Base-by-base conservation (phyloP, 2,797 vertebrate genomes). In the Miichthys miiuy region DNA sequence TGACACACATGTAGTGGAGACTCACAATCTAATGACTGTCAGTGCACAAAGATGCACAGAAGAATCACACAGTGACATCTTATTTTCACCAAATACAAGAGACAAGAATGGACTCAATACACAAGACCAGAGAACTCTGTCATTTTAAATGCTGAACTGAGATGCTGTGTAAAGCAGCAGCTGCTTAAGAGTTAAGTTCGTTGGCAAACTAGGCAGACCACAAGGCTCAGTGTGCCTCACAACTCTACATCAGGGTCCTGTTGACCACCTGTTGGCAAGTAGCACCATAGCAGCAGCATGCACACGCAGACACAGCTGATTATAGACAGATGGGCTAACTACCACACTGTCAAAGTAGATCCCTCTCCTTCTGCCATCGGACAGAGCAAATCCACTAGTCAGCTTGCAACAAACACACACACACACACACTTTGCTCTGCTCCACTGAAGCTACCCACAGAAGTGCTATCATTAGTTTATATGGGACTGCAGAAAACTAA, bases 241-340 rank as follows among this genome's bases (percentile, higher is more conserved):
- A 85, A 77, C 70, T 76, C 73, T 70, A 30, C 72, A 82, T 84
- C 80, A 64, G 82, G 86, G 82, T 82, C 79, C 89, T 79, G 89
- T 69, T 89, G 86, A 89, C 91, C 91, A 91, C 91, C 89, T 91
- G 91, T 91, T 90, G 88, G 84, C 85, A 92, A 91, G 87, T 86
- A 91, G 88, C 67, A 85, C 78, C 75, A 71, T 25, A 84, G 83
- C 73, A 87, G 55, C 73, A 81, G 79, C 63, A 81, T 12, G 34
- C 73, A 75, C 60, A 66, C 72, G 72, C 70, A 55, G 25, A 82
- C 80, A 65, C 75, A 92, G 79, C 89, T 93, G 93, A 95, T 94
- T 94, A 94, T 89, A 89, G 91, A 93, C 95, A 95, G 95, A 95
- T 95, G 95, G 94, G 90, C 89, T 88, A 92, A 93, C 88, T 92